phyloP scores from a whole-genome alignment of 2,888 invertebrate genomes.

The Halictus quadricinctus region DNA sequence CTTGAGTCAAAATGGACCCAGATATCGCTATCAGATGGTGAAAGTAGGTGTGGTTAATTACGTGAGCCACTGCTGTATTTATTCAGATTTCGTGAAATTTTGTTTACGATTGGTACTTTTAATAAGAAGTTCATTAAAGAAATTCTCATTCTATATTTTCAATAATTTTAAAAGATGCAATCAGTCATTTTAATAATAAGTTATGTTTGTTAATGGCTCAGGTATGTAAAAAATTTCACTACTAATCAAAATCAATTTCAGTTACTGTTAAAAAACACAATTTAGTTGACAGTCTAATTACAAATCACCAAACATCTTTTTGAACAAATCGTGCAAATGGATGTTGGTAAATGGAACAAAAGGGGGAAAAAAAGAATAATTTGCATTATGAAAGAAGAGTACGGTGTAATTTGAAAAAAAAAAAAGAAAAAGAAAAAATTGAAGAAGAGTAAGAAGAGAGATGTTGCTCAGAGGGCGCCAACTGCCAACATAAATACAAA shows the following conservation, averaged over 20 bases:
- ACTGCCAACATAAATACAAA: conserved; percentile 64
- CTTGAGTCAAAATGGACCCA: too few relatives aligned
- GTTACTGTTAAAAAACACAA: neutral
- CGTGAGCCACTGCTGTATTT: neutral
- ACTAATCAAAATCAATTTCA: neutral
- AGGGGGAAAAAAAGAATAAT: neutral
- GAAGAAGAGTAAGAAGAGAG: neutral
- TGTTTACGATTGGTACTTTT: too few relatives aligned
- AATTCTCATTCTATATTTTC: neutral
- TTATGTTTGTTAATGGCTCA: neutral
- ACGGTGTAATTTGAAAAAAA: too few relatives aligned
- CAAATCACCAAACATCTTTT: neutral
- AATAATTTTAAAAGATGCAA: neutral
- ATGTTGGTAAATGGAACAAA: neutral
- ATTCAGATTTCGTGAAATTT: too few relatives aligned
- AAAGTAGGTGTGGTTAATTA: too few relatives aligned
- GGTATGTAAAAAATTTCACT: neutral
- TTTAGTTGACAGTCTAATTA: neutral
- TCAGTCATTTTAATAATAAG: neutral
- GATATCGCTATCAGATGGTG: too few relatives aligned
- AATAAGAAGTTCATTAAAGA: neutral
- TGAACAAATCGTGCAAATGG: neutral
- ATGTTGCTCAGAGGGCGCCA: conserved; percentile 37
- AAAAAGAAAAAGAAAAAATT: neutral
- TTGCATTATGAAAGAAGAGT: neutral